phyloP scores from a whole-genome alignment of 2,113 vertebrate species.

The Uria aalge region DNA sequence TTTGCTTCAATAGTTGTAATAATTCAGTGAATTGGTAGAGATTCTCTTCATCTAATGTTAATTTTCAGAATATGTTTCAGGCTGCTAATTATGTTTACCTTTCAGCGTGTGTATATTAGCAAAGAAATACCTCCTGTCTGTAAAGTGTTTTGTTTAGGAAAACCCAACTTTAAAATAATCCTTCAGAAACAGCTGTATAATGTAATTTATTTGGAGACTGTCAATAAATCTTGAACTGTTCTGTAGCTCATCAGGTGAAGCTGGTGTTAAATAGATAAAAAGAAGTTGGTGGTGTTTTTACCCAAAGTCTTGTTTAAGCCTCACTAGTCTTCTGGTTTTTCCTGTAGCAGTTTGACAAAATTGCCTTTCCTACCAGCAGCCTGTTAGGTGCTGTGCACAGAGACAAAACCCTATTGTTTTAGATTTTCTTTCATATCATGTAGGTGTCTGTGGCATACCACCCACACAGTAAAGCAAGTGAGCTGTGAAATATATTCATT shows the following conservation, averaged over 20 bases:
- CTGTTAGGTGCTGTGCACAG: conserved; percentile 69
- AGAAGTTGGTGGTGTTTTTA: conserved; percentile 30
- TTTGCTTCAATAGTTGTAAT: neutral
- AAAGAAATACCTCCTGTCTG: neutral
- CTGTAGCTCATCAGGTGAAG: neutral
- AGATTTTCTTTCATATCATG: conserved; percentile 84
- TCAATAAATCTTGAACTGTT: neutral
- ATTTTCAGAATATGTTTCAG: neutral
- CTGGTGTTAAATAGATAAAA: conserved; percentile 60
- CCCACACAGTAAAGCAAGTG: conserved; percentile 88
- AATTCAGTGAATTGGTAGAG: neutral
- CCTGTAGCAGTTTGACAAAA: conserved; percentile 62
- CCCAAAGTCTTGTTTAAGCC: conserved; percentile 36
- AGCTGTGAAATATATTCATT: conserved; percentile 96
- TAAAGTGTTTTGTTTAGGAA: neutral
- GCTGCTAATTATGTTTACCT: neutral
- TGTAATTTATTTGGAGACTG: neutral
- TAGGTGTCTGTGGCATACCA: conserved; percentile 84
- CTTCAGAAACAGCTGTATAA: neutral
- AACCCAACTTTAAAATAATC: neutral
- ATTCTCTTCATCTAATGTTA: neutral
- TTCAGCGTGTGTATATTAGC: neutral
- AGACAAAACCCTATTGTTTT: conserved; percentile 79
- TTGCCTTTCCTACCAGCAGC: conserved; percentile 68
- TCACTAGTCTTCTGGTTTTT: conserved; percentile 4